These are phyloP conservation scores for Aleiodes leptofemur DNA, from an alignment of 2,888 invertebrate species.

Conservation along the genomic window DNA sequence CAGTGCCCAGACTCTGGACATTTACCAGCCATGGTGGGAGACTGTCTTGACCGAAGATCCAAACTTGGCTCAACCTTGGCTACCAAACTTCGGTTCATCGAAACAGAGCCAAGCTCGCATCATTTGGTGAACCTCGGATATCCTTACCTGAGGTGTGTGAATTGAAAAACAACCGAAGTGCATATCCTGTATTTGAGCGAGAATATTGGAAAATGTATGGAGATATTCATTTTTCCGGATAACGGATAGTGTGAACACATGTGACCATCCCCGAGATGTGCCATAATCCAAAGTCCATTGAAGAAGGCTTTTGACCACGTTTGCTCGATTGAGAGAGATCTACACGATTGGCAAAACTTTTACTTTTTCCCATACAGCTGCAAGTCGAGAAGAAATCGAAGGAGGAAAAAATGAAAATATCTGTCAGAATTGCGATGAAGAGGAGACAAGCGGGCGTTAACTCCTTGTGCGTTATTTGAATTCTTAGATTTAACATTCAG, in stretches of 20 bases:
- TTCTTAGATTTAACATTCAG: no score
- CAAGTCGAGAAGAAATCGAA: background rate
- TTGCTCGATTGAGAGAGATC: slow-evolving; percentile 36
- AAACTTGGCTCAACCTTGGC: no score
- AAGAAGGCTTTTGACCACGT: background rate
- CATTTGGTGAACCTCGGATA: no score
- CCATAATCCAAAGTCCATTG: slow-evolving; percentile 32
- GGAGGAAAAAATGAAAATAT: background rate
- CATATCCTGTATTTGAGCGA: background rate
- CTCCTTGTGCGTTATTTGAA: no score
- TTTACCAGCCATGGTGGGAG: no score
- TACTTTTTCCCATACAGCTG: slow-evolving; percentile 37
- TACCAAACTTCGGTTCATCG: no score
- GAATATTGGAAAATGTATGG: slow-evolving; percentile 3
- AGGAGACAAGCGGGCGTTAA: background rate
- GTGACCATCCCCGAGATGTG: slow-evolving; percentile 37
- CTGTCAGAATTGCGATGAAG: background rate
- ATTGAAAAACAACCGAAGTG: background rate
- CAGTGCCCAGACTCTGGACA: no score
- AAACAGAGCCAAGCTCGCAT: no score
- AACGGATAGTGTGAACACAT: slow-evolving; percentile 44
- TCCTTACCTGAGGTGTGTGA: no score
- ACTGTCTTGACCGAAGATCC: no score
- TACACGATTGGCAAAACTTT: slow-evolving; percentile 46
- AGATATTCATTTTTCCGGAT: background rate